Percentiles rank a stretch among this genome's conserved stretches.
phyloP scores from a whole-genome alignment of 35 echinoderm and acorn worm species.

The Amphiura filiformis region DNA sequence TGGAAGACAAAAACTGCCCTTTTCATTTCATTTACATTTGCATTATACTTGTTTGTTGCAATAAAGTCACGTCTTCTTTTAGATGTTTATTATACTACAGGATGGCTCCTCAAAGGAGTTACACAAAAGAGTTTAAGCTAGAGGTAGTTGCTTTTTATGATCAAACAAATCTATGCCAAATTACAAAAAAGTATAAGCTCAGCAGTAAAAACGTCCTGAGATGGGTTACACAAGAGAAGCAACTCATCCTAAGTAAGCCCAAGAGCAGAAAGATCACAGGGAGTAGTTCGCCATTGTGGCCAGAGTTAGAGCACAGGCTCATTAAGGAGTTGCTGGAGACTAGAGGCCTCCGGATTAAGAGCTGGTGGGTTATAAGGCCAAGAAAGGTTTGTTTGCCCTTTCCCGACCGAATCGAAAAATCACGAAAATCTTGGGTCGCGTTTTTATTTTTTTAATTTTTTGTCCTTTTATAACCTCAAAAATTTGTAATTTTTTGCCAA shows the following conservation, averaged over 20 bases:
- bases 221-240: neutral
- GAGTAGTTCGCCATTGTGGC: neutral
- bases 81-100: neutral
- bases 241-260: neutral
- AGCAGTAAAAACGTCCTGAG: neutral
- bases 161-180: neutral
- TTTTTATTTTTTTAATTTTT: too few relatives aligned
- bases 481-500: too few relatives aligned
- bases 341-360: neutral
- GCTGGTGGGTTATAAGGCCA: neutral
- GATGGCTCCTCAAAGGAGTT: neutral
- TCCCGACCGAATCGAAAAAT: too few relatives aligned
- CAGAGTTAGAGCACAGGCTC: neutral
- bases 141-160: neutral
- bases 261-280: neutral
- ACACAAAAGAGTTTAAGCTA: neutral
- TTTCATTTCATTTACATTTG: too few relatives aligned
- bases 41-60: too few relatives aligned
- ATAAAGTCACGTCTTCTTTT: too few relatives aligned
- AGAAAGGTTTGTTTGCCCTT: too few relatives aligned
- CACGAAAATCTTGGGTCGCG: too few relatives aligned
- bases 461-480: too few relatives aligned
- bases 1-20: too few relatives aligned
- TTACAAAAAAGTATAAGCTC: neutral
- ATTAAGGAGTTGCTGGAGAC: neutral